phyloP scores from a whole-genome alignment of 2,888 invertebrate species.

The Lagria hirta region DNA sequence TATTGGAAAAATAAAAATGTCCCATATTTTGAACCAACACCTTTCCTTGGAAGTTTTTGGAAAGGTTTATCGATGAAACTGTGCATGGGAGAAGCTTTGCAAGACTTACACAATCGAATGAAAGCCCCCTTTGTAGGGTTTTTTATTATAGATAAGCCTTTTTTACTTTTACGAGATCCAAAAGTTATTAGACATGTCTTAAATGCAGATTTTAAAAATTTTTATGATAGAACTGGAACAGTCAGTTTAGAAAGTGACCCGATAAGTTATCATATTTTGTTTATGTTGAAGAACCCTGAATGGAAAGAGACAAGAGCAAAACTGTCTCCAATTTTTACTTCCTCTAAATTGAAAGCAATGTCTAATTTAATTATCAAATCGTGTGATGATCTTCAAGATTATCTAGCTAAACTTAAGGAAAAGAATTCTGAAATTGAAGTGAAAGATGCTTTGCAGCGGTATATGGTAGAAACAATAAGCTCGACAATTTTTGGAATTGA shows the following conservation, averaged over 20 bases:
- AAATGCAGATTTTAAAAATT: slow-evolving; percentile 28
- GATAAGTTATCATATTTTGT: slow-evolving; percentile 26
- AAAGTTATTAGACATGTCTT: slow-evolving; percentile 23
- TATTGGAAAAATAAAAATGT: slow-evolving; percentile 15
- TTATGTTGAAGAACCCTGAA: slow-evolving; percentile 27
- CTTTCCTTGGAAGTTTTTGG: slow-evolving; percentile 12
- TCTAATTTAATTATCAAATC: slow-evolving; percentile 40
- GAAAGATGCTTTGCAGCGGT: slow-evolving; percentile 18
- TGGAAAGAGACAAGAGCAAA: slow-evolving; percentile 31
- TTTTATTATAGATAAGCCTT: slow-evolving; percentile 24
- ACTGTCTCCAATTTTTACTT: slow-evolving; percentile 42
- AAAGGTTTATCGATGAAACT: too few species aligned
- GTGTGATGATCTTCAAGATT: slow-evolving; percentile 33
- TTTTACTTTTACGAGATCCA: slow-evolving; percentile 24
- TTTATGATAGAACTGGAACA: slow-evolving; percentile 22
- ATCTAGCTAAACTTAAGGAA: slow-evolving; percentile 30
- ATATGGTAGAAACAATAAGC: slow-evolving; percentile 15
- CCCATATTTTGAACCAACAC: slow-evolving; percentile 4
- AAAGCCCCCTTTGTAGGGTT: slow-evolving; percentile 18
- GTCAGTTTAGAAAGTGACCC: slow-evolving; percentile 29
- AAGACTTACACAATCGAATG: slow-evolving; percentile 2
- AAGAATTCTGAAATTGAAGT: slow-evolving; percentile 11
- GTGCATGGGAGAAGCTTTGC: slow-evolving; percentile 5
- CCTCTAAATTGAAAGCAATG: slow-evolving; percentile 42
- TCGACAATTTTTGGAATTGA: slow-evolving; percentile 22